Conservation (phyloP, 2,113 vertebrate genomes). For the Gallinago media region DNA sequence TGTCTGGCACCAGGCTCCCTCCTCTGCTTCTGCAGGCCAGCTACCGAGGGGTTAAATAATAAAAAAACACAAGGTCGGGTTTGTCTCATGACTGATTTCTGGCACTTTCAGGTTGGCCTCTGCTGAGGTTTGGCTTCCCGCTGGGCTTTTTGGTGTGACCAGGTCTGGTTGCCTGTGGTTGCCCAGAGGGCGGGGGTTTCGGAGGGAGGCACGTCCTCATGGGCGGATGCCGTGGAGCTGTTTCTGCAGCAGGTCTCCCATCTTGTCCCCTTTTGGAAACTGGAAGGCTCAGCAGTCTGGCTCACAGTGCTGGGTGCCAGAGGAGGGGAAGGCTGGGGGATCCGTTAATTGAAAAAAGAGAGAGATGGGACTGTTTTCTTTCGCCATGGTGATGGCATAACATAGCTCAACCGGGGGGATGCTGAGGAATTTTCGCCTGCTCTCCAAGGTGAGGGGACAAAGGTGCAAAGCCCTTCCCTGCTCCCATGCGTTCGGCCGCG, state of each 20-base stretch:
- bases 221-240: accelerated
- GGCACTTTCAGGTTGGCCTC: neutral
- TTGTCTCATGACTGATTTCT: neutral
- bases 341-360: neutral
- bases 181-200: neutral
- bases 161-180: neutral
- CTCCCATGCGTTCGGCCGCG: neutral
- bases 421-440: neutral
- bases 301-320: neutral
- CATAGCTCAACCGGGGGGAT: neutral
- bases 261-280: neutral
- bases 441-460: neutral
- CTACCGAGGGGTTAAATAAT: neutral
- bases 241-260: neutral
- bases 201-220: accelerated
- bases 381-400: neutral
- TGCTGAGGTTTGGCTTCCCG: neutral
- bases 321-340: neutral
- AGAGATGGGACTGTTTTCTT: constrained; percentile 6
- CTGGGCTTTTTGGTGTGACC: neutral
- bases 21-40: neutral
- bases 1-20: neutral
- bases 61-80: neutral
- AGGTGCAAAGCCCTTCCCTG: neutral
- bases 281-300: neutral